Conservation (phyloP, 2,888 invertebrate species). For the Cylindroiulus punctatus region DNA sequence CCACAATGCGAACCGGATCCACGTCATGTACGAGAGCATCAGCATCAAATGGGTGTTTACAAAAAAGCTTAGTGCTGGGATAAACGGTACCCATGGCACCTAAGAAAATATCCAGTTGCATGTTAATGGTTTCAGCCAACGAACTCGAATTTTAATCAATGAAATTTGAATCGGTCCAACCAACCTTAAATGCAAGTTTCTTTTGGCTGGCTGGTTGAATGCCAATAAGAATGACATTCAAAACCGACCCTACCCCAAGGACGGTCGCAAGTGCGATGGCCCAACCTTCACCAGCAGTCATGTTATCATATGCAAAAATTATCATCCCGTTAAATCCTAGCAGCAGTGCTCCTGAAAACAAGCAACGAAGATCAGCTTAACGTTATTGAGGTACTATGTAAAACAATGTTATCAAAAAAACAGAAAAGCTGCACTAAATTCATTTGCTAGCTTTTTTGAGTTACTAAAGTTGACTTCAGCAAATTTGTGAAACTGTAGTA, state of each 20-base stretch:
- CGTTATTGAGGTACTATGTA: not conserved
- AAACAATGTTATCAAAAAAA: not conserved
- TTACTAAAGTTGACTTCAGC: no score
- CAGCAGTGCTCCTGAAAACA: conserved; percentile 14
- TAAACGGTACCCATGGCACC: conserved; percentile 84
- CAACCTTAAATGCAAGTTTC: conserved; percentile 78
- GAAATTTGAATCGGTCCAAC: not conserved
- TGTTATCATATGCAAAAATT: conserved; percentile 15
- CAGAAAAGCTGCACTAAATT: not conserved
- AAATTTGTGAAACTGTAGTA: no score
- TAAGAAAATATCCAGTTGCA: conserved; percentile 64
- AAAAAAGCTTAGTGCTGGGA: conserved; percentile 83
- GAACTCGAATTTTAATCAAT: not conserved
- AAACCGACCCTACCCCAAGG: conserved; percentile 63
- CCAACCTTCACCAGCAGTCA: conserved; percentile 31
- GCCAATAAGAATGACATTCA: conserved; percentile 71
- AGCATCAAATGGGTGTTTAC: conserved; percentile 87
- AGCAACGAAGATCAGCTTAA: not conserved
- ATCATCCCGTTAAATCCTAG: conserved; percentile 34
- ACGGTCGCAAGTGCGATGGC: conserved; percentile 11
- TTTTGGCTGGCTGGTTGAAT: conserved; percentile 75
- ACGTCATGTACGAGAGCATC: conserved; percentile 79
- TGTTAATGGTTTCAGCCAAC: not conserved
- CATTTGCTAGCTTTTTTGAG: not conserved
- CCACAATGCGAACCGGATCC: conserved; percentile 87